These are phyloP conservation scores for Strix uralensis DNA, from an alignment of 2,113 vertebrate genomes.

Conservation along the genomic window DNA sequence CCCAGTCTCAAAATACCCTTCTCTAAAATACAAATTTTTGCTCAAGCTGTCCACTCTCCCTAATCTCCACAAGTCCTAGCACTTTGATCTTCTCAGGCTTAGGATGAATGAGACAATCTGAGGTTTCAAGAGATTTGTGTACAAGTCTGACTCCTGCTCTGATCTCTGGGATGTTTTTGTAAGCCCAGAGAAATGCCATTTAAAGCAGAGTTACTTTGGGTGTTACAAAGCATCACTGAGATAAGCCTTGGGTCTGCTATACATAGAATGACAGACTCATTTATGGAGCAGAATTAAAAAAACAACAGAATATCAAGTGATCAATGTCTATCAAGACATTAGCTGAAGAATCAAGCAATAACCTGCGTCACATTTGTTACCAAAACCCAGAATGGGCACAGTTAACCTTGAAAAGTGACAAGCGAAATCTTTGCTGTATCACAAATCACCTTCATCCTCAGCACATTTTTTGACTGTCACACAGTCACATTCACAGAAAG, in stretches of 20 bases:
- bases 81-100: background rate
- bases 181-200: background rate
- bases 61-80: background rate
- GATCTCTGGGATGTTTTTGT: background rate
- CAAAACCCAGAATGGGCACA: background rate
- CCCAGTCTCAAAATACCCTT: background rate
- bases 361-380: background rate
- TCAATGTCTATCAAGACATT: background rate
- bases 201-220: background rate
- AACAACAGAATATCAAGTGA: background rate
- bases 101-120: background rate
- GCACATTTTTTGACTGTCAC: constrained; percentile 32
- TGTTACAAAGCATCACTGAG: background rate
- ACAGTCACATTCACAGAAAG: constrained; percentile 54
- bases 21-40: background rate
- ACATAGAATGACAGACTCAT: background rate
- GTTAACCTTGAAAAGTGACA: constrained; percentile 8
- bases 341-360: background rate
- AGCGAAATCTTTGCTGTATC: background rate
- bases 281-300: background rate
- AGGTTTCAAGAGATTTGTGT: background rate
- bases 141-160: background rate
- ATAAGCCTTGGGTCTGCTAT: background rate
- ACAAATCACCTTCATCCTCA: background rate
- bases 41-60: background rate